Base-by-base conservation (phyloP, 2,888 invertebrate species). In the Drosophila greeni region DNA sequence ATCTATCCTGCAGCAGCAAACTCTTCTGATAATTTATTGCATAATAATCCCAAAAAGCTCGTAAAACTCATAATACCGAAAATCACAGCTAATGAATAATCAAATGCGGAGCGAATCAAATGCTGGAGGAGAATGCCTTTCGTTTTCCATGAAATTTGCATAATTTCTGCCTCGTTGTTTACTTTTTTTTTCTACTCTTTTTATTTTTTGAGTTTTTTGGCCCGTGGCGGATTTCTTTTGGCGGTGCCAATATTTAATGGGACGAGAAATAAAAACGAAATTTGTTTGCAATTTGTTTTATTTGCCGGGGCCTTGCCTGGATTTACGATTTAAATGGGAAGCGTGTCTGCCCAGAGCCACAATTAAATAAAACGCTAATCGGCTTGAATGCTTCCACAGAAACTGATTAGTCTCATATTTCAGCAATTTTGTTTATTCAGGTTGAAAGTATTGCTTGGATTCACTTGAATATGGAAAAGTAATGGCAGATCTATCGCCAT, bases 91-190 rank as follows among this genome's bases (percentile, higher is more conserved):
- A 56, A 74, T 75, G 42, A 77, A 75, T 68, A 68, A 68, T 72
- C 69, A 76, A 76, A 75, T 43, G 48, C 52, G 40, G 42, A 70
- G 61, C 58, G 52, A 61, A 65, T 31, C 36, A 59, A 61, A 55
- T 33, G 36, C 18, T 31, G 31, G 11, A 12, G 49, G 57, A 53
- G 78, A 73, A 70, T 69, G 43, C 70, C 79, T 80, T 80, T 80
- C 84, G 80, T 75, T 84, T 84, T 81, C 72, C 68, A 68, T 79
- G 66, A 75, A 82, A 82, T 82, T 76, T 76, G 73, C 84, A 84
- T 82, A 80, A 76, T 75, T 76, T 73, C 39, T 57, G 55, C 24
- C 34, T 56, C 33, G 36, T 16, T 48, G 48, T 66, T 66, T 43
- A 11, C 5, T 16, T 23, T 23, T 23, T 29, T 26, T 1, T 11